Evolutionary conservation across 2,888 invertebrate genomes (phyloP).

Genomic region (Orgyia antiqua): DNA sequence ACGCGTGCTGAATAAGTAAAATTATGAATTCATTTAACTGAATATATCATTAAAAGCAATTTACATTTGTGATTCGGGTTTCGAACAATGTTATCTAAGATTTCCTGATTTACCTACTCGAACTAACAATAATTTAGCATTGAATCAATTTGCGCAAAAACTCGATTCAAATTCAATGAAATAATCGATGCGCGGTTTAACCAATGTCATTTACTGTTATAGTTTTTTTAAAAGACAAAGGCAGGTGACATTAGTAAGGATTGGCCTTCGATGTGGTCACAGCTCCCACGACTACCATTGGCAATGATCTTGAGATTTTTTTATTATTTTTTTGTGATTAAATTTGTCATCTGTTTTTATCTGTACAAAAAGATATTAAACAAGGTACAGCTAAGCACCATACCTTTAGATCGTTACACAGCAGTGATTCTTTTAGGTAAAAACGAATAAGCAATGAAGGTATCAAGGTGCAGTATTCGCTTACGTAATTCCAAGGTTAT

Average conservation of each 20-base stretch:
- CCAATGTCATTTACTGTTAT: conserved; percentile 20
- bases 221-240: conserved; percentile 19
- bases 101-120: too few relatives aligned
- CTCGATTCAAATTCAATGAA: conserved; percentile 12
- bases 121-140: too few relatives aligned
- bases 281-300: conserved; percentile 49
- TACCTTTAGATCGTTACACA: conserved; percentile 40
- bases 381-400: conserved; percentile 28
- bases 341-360: conserved; percentile 42
- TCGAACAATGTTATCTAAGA: too few relatives aligned
- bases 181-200: conserved; percentile 6
- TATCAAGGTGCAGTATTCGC: conserved; percentile 32
- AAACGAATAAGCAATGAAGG: conserved; percentile 33
- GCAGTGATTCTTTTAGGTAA: conserved; percentile 37
- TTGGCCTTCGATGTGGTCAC: conserved; percentile 40
- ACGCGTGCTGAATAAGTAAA: too few relatives aligned
- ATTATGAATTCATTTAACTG: too few relatives aligned
- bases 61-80: too few relatives aligned
- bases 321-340: conserved; percentile 33
- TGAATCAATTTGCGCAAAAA: too few relatives aligned
- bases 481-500: conserved; percentile 34
- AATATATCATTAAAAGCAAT: too few relatives aligned
- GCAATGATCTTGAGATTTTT: conserved; percentile 69
- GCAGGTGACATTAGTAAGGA: conserved; percentile 11
- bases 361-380: conserved; percentile 39